phyloP scores from a whole-genome alignment of 2,888 invertebrate species.

The Ctena decussata region DNA sequence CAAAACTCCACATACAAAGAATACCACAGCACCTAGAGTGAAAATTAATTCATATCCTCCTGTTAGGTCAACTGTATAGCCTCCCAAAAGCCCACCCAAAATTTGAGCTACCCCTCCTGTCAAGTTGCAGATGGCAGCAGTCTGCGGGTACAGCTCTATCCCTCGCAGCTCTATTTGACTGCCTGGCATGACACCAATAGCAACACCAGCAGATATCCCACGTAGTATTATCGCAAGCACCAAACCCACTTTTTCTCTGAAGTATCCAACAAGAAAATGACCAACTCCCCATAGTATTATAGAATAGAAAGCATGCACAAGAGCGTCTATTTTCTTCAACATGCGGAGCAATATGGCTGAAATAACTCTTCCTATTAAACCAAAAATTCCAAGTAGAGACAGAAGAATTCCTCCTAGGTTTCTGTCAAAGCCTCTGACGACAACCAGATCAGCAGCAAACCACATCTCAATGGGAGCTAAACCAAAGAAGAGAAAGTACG shows the following conservation, averaged over 20 bases:
- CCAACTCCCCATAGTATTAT: slow-evolving; percentile 24
- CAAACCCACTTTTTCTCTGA: slow-evolving; percentile 23
- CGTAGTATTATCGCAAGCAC: slow-evolving; percentile 23
- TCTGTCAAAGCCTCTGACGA: slow-evolving; percentile 27
- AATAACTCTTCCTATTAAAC: slow-evolving; percentile 29
- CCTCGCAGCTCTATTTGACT: slow-evolving; percentile 45
- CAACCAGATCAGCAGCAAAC: slow-evolving; percentile 40
- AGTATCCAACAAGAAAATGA: slow-evolving; percentile 30
- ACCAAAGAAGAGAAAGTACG: slow-evolving; percentile 9
- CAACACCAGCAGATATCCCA: slow-evolving; percentile 28
- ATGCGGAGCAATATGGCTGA: slow-evolving; percentile 19
- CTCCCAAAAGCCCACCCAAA: slow-evolving; percentile 32
- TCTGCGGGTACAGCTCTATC: slow-evolving; percentile 28
- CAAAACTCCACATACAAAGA: background rate
- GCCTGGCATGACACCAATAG: slow-evolving; percentile 16
- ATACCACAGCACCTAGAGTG: slow-evolving; percentile 14
- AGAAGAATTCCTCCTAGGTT: slow-evolving; percentile 27
- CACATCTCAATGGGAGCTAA: slow-evolving; percentile 28
- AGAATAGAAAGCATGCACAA: slow-evolving; percentile 26
- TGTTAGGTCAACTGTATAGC: slow-evolving; percentile 34
- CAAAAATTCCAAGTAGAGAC: slow-evolving; percentile 34
- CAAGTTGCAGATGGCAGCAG: slow-evolving; percentile 38
- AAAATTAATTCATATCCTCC: slow-evolving; percentile 47
- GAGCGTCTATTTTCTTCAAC: slow-evolving; percentile 11
- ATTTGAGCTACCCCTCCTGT: slow-evolving; percentile 27